These are phyloP conservation scores for Tragelaphus scriptus DNA, from an alignment of 2,113 vertebrate genomes.

Conservation along the genomic window DNA sequence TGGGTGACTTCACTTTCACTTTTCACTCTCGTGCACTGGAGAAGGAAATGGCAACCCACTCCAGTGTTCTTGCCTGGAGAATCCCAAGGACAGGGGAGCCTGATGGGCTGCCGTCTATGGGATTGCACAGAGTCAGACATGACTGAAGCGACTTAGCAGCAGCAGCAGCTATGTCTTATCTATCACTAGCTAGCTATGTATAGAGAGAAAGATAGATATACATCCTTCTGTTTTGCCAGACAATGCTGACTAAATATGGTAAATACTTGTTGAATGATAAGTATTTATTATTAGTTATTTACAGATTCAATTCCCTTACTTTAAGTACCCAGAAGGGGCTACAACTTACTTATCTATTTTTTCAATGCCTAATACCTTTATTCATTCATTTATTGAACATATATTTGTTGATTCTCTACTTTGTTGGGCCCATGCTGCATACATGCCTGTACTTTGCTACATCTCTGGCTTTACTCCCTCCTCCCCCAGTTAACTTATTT, in stretches of 20 bases:
- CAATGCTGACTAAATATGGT: background rate
- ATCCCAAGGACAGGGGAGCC: too few species aligned
- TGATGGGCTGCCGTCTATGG: too few species aligned
- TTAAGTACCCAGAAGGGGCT: background rate
- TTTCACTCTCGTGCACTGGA: too few species aligned
- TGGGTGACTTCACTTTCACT: too few species aligned
- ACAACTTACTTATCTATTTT: background rate
- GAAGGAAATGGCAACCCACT: too few species aligned
- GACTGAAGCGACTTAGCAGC: too few species aligned
- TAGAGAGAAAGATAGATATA: background rate
- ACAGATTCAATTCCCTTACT: background rate
- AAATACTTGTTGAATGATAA: background rate
- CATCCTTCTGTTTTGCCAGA: background rate
- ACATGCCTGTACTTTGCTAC: background rate
- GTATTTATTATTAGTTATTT: background rate
- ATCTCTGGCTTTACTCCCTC: background rate
- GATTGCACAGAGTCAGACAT: rapidly evolving
- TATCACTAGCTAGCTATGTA: background rate
- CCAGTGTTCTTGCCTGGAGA: too few species aligned
- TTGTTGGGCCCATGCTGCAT: background rate
- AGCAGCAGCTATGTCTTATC: background rate
- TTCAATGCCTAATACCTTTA: background rate
- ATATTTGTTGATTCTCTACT: background rate
- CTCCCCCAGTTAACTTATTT: background rate
- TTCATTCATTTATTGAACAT: background rate